A percentile compares a stretch with the other conserved stretches of the same genome.
phyloP scores from a whole-genome alignment of 1,140 invertebrate species.

The Diachasma alloeum region DNA sequence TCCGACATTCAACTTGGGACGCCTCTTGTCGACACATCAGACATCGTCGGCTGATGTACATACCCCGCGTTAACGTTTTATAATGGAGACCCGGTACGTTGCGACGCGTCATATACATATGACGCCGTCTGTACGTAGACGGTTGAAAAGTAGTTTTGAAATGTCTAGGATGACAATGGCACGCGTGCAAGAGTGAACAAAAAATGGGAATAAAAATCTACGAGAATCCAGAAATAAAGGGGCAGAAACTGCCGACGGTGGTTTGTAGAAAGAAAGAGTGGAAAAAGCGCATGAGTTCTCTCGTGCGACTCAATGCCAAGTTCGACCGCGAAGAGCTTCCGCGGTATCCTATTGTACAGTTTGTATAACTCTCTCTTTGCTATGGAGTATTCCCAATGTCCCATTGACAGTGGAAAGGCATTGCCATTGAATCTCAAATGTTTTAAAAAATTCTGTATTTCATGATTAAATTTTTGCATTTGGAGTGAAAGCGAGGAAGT shows the following conservation, averaged over 20 bases:
- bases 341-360: not conserved
- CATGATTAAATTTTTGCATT: too few relatives aligned
- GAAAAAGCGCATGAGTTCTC: slow-evolving; percentile 18
- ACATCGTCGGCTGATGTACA: not conserved
- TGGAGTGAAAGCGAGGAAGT: too few relatives aligned
- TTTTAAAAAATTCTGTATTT: too few relatives aligned
- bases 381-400: not conserved
- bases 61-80: not conserved
- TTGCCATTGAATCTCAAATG: too few relatives aligned
- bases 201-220: slow-evolving; percentile 26
- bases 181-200: slow-evolving; percentile 24
- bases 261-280: not conserved
- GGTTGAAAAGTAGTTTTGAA: slow-evolving; percentile 45
- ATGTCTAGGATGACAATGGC: slow-evolving; percentile 28
- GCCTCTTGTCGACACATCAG: not conserved
- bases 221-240: slow-evolving; percentile 28
- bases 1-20: not conserved
- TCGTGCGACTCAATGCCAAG: not conserved
- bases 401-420: not conserved
- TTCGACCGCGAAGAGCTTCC: not conserved
- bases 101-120: not conserved
- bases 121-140: not conserved
- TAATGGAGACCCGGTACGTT: slow-evolving; percentile 22
- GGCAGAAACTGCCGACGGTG: slow-evolving; percentile 14
- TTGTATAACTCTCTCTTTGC: not conserved